Conservation (phyloP, 2,797 vertebrate genomes). For the Pelobates cultripes region DNA sequence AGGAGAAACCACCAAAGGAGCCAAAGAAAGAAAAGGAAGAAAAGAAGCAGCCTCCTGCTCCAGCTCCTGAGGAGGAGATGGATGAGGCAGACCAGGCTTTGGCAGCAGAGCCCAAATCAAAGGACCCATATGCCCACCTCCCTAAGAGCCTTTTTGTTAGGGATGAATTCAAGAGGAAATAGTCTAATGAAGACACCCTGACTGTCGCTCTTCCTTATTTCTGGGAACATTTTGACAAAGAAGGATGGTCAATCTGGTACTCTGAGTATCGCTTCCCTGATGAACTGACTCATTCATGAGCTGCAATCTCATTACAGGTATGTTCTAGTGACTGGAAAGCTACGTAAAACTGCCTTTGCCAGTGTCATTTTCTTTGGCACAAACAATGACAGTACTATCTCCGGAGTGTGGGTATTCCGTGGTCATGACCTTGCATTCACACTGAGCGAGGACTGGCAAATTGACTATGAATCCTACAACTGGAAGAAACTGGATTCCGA, state of each 20-base stretch:
- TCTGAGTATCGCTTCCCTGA: constrained; percentile 83
- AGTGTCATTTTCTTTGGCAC: constrained; percentile 86
- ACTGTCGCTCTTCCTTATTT: constrained; percentile 86
- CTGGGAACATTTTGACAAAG: constrained; percentile 89
- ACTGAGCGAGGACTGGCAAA: constrained; percentile 86
- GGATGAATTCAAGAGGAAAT: constrained; percentile 95
- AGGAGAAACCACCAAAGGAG: constrained; percentile 83
- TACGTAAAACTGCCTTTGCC: constrained; percentile 89
- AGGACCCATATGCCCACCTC: constrained; percentile 89
- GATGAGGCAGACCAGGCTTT: constrained; percentile 87
- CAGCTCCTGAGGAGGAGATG: constrained; percentile 77
- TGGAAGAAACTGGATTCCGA: constrained; percentile 88
- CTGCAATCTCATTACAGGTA: constrained; percentile 92
- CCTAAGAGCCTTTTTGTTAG: constrained; percentile 84
- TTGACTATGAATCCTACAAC: constrained; percentile 90
- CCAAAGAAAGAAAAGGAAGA: constrained; percentile 87
- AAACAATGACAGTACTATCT: constrained; percentile 85
- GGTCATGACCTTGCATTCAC: constrained; percentile 88
- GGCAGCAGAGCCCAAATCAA: constrained; percentile 88
- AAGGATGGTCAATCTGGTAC: constrained; percentile 91
- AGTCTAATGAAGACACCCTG: constrained; percentile 92
- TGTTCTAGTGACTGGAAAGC: constrained; percentile 95
- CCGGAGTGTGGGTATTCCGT: constrained; percentile 89
- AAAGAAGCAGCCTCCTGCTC: constrained; percentile 70
- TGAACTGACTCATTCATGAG: constrained; percentile 91